Percentiles rank a stretch among this genome's conserved stretches.
Conservation (phyloP, 2,888 invertebrate genomes). For the Caenorhabditis drosophilae region DNA sequence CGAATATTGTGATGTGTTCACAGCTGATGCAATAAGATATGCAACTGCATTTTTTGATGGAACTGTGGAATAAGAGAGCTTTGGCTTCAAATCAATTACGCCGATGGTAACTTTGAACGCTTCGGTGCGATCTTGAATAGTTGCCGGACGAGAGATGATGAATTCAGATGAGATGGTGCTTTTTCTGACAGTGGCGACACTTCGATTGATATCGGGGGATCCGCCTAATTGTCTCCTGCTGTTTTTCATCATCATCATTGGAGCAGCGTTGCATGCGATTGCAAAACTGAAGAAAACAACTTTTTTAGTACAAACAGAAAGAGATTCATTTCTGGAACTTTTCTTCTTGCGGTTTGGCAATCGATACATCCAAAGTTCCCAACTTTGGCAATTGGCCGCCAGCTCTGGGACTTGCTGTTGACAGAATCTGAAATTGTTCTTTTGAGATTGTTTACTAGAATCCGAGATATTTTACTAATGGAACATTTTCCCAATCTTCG, state of each 20-base stretch:
- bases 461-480: too few species aligned
- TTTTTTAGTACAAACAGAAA: not conserved
- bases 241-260: too few species aligned
- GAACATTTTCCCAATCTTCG: conserved; percentile 69
- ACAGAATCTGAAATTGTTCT: conserved; percentile 20
- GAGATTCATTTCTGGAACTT: not conserved
- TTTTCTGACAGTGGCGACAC: conserved; percentile 13
- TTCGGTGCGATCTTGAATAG: conserved; percentile 27
- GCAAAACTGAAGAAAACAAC: too few species aligned
- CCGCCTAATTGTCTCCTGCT: too few species aligned
- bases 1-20: conserved; percentile 51
- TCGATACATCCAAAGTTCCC: conserved; percentile 31
- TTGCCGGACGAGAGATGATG: conserved; percentile 16
- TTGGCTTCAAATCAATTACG: conserved; percentile 67
- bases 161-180: conserved; percentile 30
- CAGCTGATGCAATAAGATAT: conserved; percentile 45
- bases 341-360: not conserved
- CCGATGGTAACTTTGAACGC: conserved; percentile 64
- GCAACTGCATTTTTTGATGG: conserved; percentile 61
- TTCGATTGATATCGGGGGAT: too few species aligned
- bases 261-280: too few species aligned
- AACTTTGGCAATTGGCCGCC: conserved; percentile 26
- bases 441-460: not conserved
- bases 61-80: conserved; percentile 67
- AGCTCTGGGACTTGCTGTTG: conserved; percentile 26